Percentiles rank a stretch among this genome's conserved stretches.
Evolutionary conservation across 2,888 invertebrate genomes (phyloP).

Genomic region (Tetrapedia diversipes): DNA sequence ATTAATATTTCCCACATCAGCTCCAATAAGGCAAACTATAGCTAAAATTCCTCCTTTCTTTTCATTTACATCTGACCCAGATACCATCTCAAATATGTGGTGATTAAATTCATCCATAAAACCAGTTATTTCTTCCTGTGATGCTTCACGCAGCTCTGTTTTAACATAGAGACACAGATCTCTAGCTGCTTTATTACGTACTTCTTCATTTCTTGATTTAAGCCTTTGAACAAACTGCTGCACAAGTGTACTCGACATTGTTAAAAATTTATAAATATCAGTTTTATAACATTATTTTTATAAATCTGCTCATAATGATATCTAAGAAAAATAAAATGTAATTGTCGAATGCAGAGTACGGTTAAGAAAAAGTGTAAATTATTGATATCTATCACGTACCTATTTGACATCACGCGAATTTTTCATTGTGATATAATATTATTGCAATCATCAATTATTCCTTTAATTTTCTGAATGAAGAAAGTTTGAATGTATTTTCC

Average conservation of each 20-base stretch:
- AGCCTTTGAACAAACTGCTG: constrained; percentile 93
- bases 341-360: background rate
- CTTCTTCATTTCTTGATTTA: constrained; percentile 94
- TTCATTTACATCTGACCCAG: constrained; percentile 95
- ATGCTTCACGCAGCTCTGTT: constrained; percentile 94
- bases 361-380: background rate
- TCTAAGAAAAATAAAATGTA: constrained; percentile 7
- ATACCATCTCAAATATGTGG: constrained; percentile 98
- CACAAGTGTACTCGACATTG: constrained; percentile 87
- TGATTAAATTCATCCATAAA: constrained; percentile 98
- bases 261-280: constrained; percentile 11
- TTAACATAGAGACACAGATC: constrained; percentile 96
- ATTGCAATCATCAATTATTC: constrained; percentile 1
- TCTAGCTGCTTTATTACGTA: constrained; percentile 92
- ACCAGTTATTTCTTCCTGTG: constrained; percentile 93
- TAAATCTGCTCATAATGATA: constrained; percentile 7
- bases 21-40: constrained; percentile 96
- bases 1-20: constrained; percentile 95
- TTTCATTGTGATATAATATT: constrained; percentile 5
- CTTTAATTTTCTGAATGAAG: background rate
- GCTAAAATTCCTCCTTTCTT: constrained; percentile 98
- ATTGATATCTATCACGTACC: constrained; percentile 21
- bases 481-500: background rate
- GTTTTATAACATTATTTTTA: constrained; percentile 4
- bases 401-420: constrained; percentile 52